Percentiles rank a stretch among this genome's conserved stretches.
Conservation (phyloP, 2,888 invertebrate species). For the Cenopis cana region DNA sequence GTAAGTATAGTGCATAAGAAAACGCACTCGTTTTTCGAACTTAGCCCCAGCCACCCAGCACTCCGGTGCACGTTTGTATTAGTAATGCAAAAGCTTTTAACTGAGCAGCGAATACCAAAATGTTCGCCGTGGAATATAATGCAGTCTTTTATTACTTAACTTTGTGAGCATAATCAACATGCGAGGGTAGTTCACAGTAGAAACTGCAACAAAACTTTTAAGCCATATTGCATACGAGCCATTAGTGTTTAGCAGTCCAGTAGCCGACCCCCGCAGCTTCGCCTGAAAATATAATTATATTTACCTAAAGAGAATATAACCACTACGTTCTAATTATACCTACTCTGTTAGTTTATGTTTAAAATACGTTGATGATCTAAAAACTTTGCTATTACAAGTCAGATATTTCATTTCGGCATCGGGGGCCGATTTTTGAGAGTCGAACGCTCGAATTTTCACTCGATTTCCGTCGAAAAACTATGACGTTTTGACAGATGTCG, state of each 20-base stretch:
- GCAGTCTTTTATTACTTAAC: slow-evolving; percentile 36
- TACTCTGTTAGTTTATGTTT: not conserved
- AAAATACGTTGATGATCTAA: not conserved
- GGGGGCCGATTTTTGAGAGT: too few species aligned
- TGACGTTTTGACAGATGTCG: too few species aligned
- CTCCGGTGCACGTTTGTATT: slow-evolving; percentile 6
- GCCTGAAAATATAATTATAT: slow-evolving; percentile 7
- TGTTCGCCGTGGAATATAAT: slow-evolving; percentile 27
- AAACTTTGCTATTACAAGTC: not conserved
- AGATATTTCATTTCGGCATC: too few species aligned
- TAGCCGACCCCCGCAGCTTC: not conserved
- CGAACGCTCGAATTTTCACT: too few species aligned
- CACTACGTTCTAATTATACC: too few species aligned
- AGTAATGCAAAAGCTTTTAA: slow-evolving; percentile 38
- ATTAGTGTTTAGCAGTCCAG: slow-evolving; percentile 18
- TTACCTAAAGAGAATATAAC: too few species aligned
- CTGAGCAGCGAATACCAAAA: slow-evolving; percentile 27
- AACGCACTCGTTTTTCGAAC: not conserved
- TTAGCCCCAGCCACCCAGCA: slow-evolving; percentile 1
- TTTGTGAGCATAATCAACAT: slow-evolving; percentile 29
- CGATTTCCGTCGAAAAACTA: too few species aligned
- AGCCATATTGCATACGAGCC: slow-evolving; percentile 15
- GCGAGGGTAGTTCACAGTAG: slow-evolving; percentile 16
- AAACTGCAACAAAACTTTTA: slow-evolving; percentile 32
- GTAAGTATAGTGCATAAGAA: not conserved